A percentile compares a stretch with the other conserved stretches of the same genome.
These are phyloP conservation scores for Ypsolopha sequella DNA, from an alignment of 2,888 invertebrate species.

Conservation along the genomic window DNA sequence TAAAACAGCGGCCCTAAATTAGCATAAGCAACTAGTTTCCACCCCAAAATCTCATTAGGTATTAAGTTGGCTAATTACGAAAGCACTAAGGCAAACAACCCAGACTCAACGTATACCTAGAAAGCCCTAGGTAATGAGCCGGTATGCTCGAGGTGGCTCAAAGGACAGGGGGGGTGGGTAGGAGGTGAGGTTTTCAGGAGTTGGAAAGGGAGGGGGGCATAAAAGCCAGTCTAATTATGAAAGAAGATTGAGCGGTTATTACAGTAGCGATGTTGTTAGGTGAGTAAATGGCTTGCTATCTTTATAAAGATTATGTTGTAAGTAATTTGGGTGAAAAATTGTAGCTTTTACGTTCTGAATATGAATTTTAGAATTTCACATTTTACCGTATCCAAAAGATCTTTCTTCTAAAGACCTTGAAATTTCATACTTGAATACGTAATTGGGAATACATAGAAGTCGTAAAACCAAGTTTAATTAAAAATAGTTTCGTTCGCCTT, in stretches of 20 bases:
- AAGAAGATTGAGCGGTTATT: constrained; percentile 60
- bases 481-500: too few relatives aligned
- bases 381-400: too few relatives aligned
- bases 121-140: constrained; percentile 54
- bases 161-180: constrained; percentile 21
- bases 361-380: too few relatives aligned
- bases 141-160: constrained; percentile 21
- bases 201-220: constrained; percentile 22
- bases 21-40: too few relatives aligned
- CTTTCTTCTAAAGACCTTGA: too few relatives aligned
- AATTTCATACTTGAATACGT: too few relatives aligned
- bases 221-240: constrained; percentile 64
- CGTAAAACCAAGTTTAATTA: too few relatives aligned
- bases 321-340: too few relatives aligned
- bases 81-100: constrained; percentile 29
- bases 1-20: too few relatives aligned
- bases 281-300: neutral
- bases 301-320: too few relatives aligned
- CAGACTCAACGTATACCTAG: constrained; percentile 21
- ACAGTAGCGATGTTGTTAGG: constrained; percentile 2
- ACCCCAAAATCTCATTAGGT: constrained; percentile 6
- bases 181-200: constrained; percentile 7
- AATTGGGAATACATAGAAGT: too few relatives aligned
- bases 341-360: too few relatives aligned
- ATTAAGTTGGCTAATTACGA: constrained; percentile 14